Evolutionary conservation across 1,140 invertebrate genomes (phyloP), one percentile per base, ranked within the genome.

Genomic region (Sitodiplosis mosellana): DNA sequence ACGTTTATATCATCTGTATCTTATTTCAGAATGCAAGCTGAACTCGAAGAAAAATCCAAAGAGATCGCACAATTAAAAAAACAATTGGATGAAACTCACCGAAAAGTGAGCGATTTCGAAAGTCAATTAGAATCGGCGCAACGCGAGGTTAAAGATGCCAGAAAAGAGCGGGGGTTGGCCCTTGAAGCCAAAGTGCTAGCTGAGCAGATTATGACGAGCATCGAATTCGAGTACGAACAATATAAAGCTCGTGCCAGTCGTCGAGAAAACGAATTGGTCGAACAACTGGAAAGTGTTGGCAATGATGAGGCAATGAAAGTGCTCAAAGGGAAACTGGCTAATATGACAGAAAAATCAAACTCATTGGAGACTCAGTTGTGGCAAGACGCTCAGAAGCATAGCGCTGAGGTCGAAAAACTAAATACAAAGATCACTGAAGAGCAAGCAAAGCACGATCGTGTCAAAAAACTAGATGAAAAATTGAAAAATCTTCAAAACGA

Each of bases 31-130:
- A n/a, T n/a, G n/a, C 27, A 10, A 27, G 10, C 27, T 5, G 27
- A 27, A 3, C 3, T 27, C 27, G 10, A 27, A 10, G 27, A 27
- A 27, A 27, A 27, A 27, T 27, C 27, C 3, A 27, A 5, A 5
- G 27, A 27, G 43, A 54, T 61, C 1, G 59, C 63, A 53, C 63
- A 67, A 22, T 57, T 68, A 33, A 51, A 66, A 19, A 61, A 68
- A 51, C 49, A 68, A 17, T 66, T 66, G 8, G 2, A n/a, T 2
- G 11, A 45, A 34, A 33, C 41, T 11, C 27, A 51, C 6, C 48
- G 51, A 51, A 20, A 50, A 20, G 33, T 49, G 15, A 44, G 47
- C 49, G 33, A 45, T 21, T 27, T 45, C 36, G 18, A 49, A 22
- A 45, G 41, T 47, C 33, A 42, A 18, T 34, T 17, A 11, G 12